Evolutionary conservation across 2,113 vertebrate genomes (phyloP).

Genomic region (Centropus unirufus): DNA sequence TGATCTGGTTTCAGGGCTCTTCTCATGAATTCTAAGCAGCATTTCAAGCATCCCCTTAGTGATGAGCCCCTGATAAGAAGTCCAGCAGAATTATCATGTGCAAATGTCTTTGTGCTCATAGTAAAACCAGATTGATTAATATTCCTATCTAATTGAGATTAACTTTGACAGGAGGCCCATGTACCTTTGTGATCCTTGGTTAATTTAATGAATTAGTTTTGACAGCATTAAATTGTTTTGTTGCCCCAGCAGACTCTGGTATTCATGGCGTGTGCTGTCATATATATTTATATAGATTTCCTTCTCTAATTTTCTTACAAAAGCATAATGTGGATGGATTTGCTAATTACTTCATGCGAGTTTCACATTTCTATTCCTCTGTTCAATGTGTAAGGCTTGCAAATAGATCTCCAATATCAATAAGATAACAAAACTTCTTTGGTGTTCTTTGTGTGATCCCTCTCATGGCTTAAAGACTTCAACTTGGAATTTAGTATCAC

Average conservation of each 20-base stretch:
- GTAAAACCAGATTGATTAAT: conserved; percentile 12
- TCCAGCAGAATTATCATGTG: not conserved
- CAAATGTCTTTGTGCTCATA: not conserved
- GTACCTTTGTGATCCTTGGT: not conserved
- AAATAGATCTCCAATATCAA: not conserved
- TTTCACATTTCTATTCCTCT: not conserved
- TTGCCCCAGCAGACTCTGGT: not conserved
- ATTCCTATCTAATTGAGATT: not conserved
- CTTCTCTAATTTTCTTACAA: not conserved
- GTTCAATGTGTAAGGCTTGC: not conserved
- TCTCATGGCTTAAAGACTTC: not conserved
- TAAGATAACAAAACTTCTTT: not conserved
- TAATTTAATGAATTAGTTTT: conserved; percentile 22
- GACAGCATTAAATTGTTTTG: not conserved
- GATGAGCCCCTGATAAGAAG: not conserved
- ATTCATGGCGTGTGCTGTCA: not conserved
- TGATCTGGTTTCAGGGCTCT: not conserved
- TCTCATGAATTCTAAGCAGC: conserved; percentile 30
- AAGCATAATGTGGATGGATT: not conserved
- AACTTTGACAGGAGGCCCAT: not conserved
- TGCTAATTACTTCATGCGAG: not conserved
- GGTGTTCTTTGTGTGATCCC: not conserved
- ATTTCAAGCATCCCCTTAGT: not conserved
- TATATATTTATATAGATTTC: not conserved
- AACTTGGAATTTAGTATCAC: not conserved